phyloP scores from a whole-genome alignment of 2,113 vertebrate species.

The Gymnogyps californianus region DNA sequence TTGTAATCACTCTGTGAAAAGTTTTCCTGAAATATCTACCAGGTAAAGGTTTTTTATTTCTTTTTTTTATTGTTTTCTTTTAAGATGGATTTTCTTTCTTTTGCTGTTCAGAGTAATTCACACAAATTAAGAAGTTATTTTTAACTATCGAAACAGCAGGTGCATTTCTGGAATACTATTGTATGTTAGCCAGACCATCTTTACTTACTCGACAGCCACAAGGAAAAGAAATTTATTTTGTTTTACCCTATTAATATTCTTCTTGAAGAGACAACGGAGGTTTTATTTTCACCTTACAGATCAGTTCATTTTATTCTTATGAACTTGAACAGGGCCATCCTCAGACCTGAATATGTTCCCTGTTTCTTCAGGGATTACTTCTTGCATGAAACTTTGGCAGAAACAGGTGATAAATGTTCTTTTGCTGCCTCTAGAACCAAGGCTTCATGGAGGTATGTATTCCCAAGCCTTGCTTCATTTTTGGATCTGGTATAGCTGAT shows the following conservation, averaged over 20 bases:
- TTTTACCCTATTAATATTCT: not conserved
- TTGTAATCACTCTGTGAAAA: not conserved
- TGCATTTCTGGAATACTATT: not conserved
- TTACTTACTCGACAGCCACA: not conserved
- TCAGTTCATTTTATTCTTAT: not conserved
- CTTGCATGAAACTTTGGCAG: not conserved
- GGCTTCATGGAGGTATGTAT: not conserved
- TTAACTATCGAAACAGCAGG: not conserved
- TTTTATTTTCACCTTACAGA: not conserved
- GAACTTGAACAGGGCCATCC: not conserved
- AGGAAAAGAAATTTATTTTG: not conserved
- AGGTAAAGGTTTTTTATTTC: not conserved
- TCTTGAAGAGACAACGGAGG: not conserved
- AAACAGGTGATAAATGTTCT: not conserved
- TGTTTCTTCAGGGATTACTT: not conserved
- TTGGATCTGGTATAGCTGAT: not conserved
- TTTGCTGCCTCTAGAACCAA: not conserved
- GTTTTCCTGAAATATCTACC: not conserved
- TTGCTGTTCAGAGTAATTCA: not conserved
- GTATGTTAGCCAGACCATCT: not conserved
- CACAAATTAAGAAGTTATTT: not conserved
- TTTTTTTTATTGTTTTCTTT: not conserved
- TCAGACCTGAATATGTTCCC: not conserved
- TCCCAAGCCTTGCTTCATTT: not conserved
- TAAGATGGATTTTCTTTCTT: not conserved